Evolutionary conservation across 2,797 vertebrate species (phyloP).

Genomic region (Pseudopleuronectes americanus): DNA sequence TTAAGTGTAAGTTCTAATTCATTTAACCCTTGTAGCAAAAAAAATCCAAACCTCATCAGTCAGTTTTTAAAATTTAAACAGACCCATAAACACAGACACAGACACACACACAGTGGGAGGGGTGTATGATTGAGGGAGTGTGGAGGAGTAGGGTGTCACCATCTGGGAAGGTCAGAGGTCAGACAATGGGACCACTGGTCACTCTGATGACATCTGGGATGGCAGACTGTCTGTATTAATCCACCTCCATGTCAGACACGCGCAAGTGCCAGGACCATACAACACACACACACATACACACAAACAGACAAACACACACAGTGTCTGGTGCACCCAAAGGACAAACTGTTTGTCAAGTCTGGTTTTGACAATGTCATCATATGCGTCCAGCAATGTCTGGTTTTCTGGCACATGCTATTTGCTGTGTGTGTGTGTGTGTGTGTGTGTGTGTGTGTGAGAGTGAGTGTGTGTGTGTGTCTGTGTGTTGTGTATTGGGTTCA

Average conservation of each 20-base stretch:
- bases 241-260: conserved; percentile 24
- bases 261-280: too few species aligned
- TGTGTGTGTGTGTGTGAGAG: neutral
- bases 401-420: conserved; percentile 13
- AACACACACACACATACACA: conserved; percentile 15
- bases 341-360: conserved; percentile 50
- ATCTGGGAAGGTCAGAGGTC: conserved; percentile 76
- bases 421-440: conserved; percentile 12
- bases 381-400: conserved; percentile 27
- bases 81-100: neutral
- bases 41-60: conserved; percentile 13
- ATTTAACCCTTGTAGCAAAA: too few species aligned
- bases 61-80: conserved; percentile 10
- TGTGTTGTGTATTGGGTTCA: too few species aligned
- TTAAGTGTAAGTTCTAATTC: too few species aligned
- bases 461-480: too few species aligned
- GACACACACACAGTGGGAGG: neutral
- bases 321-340: conserved; percentile 11
- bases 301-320: conserved; percentile 27
- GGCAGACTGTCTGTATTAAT: conserved; percentile 51
- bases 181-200: conserved; percentile 57
- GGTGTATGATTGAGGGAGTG: conserved; percentile 8
- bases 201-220: conserved; percentile 65
- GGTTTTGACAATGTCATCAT: conserved; percentile 43
- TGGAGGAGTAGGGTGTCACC: conserved; percentile 46